Evolutionary conservation across 2,888 invertebrate genomes (phyloP).

Genomic region (Drosophila prolongata): DNA sequence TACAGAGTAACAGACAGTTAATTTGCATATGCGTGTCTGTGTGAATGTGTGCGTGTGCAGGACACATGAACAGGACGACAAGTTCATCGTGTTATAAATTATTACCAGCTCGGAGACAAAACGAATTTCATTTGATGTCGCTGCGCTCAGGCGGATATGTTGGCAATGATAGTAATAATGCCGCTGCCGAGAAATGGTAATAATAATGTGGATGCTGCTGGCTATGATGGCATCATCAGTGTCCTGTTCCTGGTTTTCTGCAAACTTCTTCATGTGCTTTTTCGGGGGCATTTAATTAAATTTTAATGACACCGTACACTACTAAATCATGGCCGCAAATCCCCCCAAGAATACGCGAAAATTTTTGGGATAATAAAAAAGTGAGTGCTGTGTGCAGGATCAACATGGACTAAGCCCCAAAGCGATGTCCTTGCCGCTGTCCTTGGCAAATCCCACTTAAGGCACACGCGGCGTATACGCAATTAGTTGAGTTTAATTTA

Average conservation of each 20-base stretch:
- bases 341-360: constrained; percentile 61
- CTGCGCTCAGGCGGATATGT: constrained; percentile 16
- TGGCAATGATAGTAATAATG: constrained; percentile 2
- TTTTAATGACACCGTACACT: constrained; percentile 66
- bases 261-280: not conserved
- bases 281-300: constrained; percentile 66
- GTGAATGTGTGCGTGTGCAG: constrained; percentile 1
- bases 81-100: constrained; percentile 71
- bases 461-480: constrained; percentile 76
- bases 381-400: constrained; percentile 40
- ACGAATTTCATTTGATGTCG: constrained; percentile 57
- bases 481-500: constrained; percentile 71
- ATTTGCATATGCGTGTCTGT: constrained; percentile 45
- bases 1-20: constrained; percentile 13
- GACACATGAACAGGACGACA: constrained; percentile 43
- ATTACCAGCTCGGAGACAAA: constrained; percentile 60
- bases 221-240: constrained; percentile 21
- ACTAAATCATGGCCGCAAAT: constrained; percentile 77
- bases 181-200: not conserved
- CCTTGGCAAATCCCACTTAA: constrained; percentile 67
- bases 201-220: constrained; percentile 4
- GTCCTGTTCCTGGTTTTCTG: constrained; percentile 10
- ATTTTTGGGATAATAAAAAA: constrained; percentile 67
- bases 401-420: constrained; percentile 27
- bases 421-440: constrained; percentile 47